Evolutionary conservation across 2,888 invertebrate genomes (phyloP), one percentile per base, ranked within the genome.

Genomic region (Blera fallax): DNA sequence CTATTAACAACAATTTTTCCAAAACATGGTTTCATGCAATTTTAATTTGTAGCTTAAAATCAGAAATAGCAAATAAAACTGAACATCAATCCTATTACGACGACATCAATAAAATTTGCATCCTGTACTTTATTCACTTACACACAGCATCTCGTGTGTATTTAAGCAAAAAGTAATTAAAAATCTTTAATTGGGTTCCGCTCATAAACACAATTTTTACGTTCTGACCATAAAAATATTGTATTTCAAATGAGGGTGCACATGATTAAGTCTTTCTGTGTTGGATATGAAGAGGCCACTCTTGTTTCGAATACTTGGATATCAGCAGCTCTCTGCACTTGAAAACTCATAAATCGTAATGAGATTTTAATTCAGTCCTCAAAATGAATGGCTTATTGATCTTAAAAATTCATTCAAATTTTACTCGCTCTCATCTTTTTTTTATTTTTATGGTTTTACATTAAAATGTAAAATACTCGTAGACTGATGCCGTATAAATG

Each of bases 171-270:
- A 70, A 72, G 70, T 52, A 82, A 82, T 72, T 65, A 72, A 78
- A 72, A 78, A 21, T 70, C 70, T 72, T 77, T 62, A 72, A 78
- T 72, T 73, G 43, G 56, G 78, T 78, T 78, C 24, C 32, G 54
- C 78, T 78, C 72, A 78, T 78, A 67, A 83, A 83, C 67, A 62
- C 50, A 45, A 67, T 67, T 78, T 72, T 78, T 45, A 78, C 67
- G 78, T 70, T 62, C 60, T 4, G 8, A n/a, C 52, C 65, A 60
- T 83, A 72, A 83, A 78, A n/a, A 78, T 37, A 45, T 34, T 43
- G 64, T 65, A 32, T 58, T 78, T 27, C 45, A 24, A 43, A 27
- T n/a, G 32, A 14, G 29, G 2, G 29, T 24, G 16, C n/a, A 3
- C 21, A 5, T 48, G 11, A 37, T 27, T 14, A 18, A 8, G 43